Base-by-base conservation (phyloP, 2,797 vertebrate species). In the Pseudomugil gertrudae region DNA sequence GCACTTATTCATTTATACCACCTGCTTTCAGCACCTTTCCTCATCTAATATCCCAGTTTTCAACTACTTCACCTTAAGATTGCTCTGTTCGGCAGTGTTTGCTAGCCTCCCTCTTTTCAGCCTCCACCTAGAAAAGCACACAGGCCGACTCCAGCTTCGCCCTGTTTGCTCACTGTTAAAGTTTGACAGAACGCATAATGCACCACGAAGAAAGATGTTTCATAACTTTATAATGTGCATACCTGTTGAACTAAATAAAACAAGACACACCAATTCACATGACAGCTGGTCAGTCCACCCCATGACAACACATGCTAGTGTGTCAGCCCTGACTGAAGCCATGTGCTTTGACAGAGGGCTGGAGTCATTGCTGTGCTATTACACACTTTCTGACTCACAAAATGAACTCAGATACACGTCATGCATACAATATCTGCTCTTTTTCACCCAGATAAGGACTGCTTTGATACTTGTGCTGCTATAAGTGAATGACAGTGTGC, bases 281-380 rank as follows among this genome's bases (percentile, higher is more conserved):
- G 80, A 86, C 79, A 85, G 75, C 70, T 81, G 70, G 53, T 27
- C 10, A 48, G 1, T 55, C 23, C 21, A 69, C 21, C 59, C 66
- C 73, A 76, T 89, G 87, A 88, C 87, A 89, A 70, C 80, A 61
- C 56, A 66, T 65, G 60, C 40, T 67, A 64, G 74, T 81, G 74
- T 81, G 78, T 76, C 84, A 84, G 73, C 73, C 71, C 79, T 80
- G 78, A 85, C 79, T 81, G 76, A 64, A 63, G 63, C 87, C 90
- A 91, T 89, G 90, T 90, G 86, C 86, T 89, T 48, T 77, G 63
- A 79, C 69, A 85, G 50, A 64, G 36, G 48, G 38, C 60, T 57
- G 56, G 14, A 78, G 78, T 78, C 82, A 84, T 38, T 54, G 69
- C 64, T 65, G n/a, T 15, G 68, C 33, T 57, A 63, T 76, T 64